Percentiles rank a stretch among this genome's conserved stretches.
These are phyloP conservation scores for Stenopsyche tienmushanensis DNA, from an alignment of 1,140 invertebrate species.

Conservation along the genomic window DNA sequence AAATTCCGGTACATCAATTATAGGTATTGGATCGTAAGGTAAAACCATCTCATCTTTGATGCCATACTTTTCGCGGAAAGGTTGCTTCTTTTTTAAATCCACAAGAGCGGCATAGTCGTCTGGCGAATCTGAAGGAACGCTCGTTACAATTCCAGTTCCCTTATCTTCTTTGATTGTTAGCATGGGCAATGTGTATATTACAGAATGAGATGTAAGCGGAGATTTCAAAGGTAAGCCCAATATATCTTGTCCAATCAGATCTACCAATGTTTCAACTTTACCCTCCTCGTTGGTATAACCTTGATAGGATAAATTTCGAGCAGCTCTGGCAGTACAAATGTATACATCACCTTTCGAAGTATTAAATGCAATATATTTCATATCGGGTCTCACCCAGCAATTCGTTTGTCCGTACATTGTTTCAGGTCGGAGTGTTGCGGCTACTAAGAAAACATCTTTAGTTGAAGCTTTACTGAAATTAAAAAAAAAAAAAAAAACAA, in stretches of 20 bases:
- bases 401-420: conserved; percentile 99
- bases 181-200: conserved; percentile 96
- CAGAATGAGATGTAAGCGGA: conserved; percentile 78
- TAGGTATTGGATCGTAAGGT: conserved; percentile 73
- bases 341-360: conserved; percentile 77
- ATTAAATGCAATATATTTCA: conserved; percentile 87
- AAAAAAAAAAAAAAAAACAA: background rate
- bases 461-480: conserved; percentile 32
- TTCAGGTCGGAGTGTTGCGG: conserved; percentile 96
- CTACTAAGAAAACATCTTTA: conserved; percentile 81
- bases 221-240: conserved; percentile 80
- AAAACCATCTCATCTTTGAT: conserved; percentile 90
- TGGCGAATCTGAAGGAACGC: conserved; percentile 97
- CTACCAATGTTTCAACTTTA: conserved; percentile 68
- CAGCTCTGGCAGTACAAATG: conserved; percentile 84
- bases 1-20: conserved; percentile 89
- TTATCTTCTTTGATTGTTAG: conserved; percentile 97
- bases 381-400: conserved; percentile 96
- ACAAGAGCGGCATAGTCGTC: conserved; percentile 96
- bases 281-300: conserved; percentile 83
- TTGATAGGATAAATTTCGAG: conserved; percentile 96
- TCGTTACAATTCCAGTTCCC: conserved; percentile 96
- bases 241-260: conserved; percentile 74
- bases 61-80: conserved; percentile 90
- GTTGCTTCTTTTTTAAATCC: conserved; percentile 94